Conservation (phyloP, 1,140 invertebrate genomes). For the Drosophila micromelanica region DNA sequence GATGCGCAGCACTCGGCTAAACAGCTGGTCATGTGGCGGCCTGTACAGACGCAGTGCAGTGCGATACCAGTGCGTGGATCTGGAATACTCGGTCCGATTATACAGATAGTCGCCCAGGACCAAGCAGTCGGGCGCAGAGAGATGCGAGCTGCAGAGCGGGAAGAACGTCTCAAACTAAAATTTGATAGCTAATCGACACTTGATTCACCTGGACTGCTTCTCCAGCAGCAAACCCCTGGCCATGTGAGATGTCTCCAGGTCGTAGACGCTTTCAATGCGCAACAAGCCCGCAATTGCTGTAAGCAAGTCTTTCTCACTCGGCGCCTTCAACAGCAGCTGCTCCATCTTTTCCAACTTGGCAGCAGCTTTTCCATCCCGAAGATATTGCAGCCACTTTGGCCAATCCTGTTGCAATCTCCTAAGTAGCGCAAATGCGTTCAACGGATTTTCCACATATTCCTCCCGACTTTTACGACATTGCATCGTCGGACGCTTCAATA, state of each 20-base stretch:
- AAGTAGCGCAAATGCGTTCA: conserved; percentile 46
- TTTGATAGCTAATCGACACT: background rate
- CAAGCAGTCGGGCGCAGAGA: conserved; percentile 39
- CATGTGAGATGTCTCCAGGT: conserved; percentile 52
- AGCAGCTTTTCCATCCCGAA: conserved; percentile 3
- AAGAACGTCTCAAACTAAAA: background rate
- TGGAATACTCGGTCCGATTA: conserved; percentile 25
- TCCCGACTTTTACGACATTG: conserved; percentile 5
- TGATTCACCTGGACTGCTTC: conserved; percentile 35
- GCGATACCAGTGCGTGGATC: conserved; percentile 51
- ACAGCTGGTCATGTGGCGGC: conserved; percentile 16
- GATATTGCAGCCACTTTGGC: conserved; percentile 54
- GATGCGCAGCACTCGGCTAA: conserved; percentile 31
- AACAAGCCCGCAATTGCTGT: conserved; percentile 36
- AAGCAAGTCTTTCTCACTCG: conserved; percentile 26
- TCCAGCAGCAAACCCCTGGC: conserved; percentile 41
- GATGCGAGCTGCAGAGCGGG: conserved; percentile 16
- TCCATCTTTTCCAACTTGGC: conserved; percentile 20
- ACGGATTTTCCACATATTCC: conserved; percentile 47
- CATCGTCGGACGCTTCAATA: conserved; percentile 4
- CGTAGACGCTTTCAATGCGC: conserved; percentile 46
- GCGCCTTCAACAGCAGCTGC: background rate
- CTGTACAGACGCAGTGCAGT: conserved; percentile 39
- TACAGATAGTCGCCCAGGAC: conserved; percentile 36
- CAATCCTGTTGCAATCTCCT: conserved; percentile 56